A percentile compares a stretch with the other conserved stretches of the same genome.
phyloP scores from a whole-genome alignment of 2,888 invertebrate genomes.

The Nemurella pictetii region DNA sequence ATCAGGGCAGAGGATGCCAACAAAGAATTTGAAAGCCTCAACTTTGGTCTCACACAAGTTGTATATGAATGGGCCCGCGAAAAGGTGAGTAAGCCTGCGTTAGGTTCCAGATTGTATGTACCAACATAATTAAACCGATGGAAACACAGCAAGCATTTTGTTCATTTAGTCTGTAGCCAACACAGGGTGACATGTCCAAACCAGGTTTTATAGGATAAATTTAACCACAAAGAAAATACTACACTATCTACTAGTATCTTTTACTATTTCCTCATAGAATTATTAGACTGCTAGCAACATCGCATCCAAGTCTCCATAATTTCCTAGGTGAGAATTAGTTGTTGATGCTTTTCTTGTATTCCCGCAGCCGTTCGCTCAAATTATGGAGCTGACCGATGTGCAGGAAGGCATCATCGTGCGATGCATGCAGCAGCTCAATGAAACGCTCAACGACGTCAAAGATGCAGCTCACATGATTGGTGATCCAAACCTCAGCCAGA shows the following conservation, averaged over 20 bases:
- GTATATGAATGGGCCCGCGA: slow-evolving; percentile 96
- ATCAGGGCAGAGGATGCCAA: slow-evolving; percentile 56
- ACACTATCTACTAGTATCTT: too few relatives aligned
- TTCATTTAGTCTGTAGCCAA: too few relatives aligned
- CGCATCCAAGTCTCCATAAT: too few relatives aligned
- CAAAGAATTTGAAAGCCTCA: slow-evolving; percentile 66
- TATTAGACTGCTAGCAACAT: background rate
- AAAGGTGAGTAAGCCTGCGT: slow-evolving; percentile 70
- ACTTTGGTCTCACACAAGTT: slow-evolving; percentile 91
- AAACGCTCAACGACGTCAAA: slow-evolving; percentile 85
- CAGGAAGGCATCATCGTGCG: slow-evolving; percentile 98
- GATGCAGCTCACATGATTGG: slow-evolving; percentile 93
- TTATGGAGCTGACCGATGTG: slow-evolving; percentile 88
- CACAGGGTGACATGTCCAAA: too few relatives aligned
- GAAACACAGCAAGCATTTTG: too few relatives aligned
- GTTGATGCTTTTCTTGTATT: too few relatives aligned
- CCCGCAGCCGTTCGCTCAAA: slow-evolving; percentile 83
- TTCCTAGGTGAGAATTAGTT: too few relatives aligned
- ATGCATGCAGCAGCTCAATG: slow-evolving; percentile 94
- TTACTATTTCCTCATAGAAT: background rate
- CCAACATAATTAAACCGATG: too few relatives aligned
- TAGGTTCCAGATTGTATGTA: too few relatives aligned
- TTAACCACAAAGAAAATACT: too few relatives aligned
- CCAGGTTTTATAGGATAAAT: too few relatives aligned
- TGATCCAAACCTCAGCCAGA: slow-evolving; percentile 85